A percentile compares a stretch with the other conserved stretches of the same genome.
Evolutionary conservation across 2,113 vertebrate genomes (phyloP).

Genomic region (Nibea coibor): DNA sequence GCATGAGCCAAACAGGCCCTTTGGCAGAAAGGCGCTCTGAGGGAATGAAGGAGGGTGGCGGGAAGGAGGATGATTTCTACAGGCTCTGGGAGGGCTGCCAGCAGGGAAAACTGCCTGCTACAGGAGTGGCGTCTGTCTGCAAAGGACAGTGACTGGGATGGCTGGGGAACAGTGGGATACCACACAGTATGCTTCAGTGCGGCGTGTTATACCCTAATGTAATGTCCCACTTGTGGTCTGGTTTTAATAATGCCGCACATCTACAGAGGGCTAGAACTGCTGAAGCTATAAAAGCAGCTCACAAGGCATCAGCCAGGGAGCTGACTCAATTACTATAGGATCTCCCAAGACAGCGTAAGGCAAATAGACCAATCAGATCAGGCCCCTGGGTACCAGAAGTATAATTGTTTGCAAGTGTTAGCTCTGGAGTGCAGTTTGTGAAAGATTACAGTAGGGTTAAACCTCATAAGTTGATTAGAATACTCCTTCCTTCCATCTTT

Average conservation of each 20-base stretch:
- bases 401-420: slow-evolving; percentile 78
- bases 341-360: slow-evolving; percentile 68
- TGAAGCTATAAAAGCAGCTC: slow-evolving; percentile 57
- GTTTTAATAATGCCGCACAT: slow-evolving; percentile 66
- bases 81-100: slow-evolving; percentile 64
- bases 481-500: slow-evolving; percentile 54
- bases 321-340: slow-evolving; percentile 65
- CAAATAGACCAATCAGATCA: slow-evolving; percentile 78
- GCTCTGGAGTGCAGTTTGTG: slow-evolving; percentile 40
- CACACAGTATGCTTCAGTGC: slow-evolving; percentile 60
- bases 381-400: slow-evolving; percentile 59
- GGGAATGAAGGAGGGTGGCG: slow-evolving; percentile 50
- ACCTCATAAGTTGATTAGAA: slow-evolving; percentile 68
- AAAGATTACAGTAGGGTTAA: slow-evolving; percentile 58
- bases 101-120: slow-evolving; percentile 56
- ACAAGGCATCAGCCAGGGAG: slow-evolving; percentile 63
- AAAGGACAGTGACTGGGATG: slow-evolving; percentile 64
- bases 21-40: slow-evolving; percentile 63
- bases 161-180: slow-evolving; percentile 51
- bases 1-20: slow-evolving; percentile 68
- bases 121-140: slow-evolving; percentile 64
- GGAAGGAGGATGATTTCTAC: slow-evolving; percentile 70
- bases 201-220: slow-evolving; percentile 45
- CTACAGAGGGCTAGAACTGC: slow-evolving; percentile 48
- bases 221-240: slow-evolving; percentile 54